phyloP scores from a whole-genome alignment of 2,113 vertebrate species.

The Sylvilagus bachmani region DNA sequence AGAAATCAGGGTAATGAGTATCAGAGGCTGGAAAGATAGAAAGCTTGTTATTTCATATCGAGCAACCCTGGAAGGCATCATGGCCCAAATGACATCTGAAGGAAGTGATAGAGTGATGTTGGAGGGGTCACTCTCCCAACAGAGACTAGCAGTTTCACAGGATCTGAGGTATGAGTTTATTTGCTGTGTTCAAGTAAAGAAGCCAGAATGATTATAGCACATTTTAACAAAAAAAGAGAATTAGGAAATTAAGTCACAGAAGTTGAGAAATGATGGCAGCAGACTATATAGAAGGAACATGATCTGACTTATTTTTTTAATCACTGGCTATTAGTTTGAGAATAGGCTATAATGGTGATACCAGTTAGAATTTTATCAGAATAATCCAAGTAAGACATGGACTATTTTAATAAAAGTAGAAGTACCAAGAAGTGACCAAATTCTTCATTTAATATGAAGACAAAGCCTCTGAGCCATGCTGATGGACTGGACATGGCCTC shows the following conservation, averaged over 20 bases:
- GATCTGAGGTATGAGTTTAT: neutral
- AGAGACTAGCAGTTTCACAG: neutral
- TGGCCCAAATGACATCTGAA: neutral
- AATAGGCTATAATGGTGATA: neutral
- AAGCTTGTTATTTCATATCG: neutral
- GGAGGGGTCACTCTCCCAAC: neutral
- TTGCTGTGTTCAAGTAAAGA: neutral
- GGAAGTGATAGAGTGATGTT: neutral
- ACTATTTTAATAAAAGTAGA: neutral
- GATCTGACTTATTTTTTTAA: neutral
- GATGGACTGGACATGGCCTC: neutral
- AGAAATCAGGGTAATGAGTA: neutral
- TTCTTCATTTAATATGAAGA: neutral
- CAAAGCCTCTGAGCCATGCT: neutral
- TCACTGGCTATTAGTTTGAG: neutral
- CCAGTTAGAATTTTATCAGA: neutral
- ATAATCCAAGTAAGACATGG: neutral
- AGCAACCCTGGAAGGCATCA: neutral
- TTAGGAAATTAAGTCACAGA: neutral
- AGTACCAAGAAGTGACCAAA: neutral
- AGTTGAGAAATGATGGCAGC: neutral
- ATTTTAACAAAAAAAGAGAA: neutral
- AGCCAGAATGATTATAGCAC: neutral
- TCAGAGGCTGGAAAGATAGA: neutral
- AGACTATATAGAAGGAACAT: neutral